Conservation (phyloP, 2,113 vertebrate genomes). For the Gallinago jamesoni region DNA sequence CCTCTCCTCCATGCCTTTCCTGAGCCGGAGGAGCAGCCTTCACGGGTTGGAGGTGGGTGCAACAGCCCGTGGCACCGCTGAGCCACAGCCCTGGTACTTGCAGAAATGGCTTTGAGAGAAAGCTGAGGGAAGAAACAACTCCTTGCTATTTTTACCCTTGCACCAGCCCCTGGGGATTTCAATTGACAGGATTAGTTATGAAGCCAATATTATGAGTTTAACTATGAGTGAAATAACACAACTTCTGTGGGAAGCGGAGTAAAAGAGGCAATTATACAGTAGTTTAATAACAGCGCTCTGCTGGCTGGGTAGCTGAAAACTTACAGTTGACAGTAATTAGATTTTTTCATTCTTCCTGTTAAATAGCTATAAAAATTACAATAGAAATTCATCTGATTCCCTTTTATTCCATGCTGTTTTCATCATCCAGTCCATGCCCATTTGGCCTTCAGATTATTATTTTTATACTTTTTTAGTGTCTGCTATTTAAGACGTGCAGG, state of each 20-base stretch:
- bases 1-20: neutral
- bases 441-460: neutral
- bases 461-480: neutral
- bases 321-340: constrained; percentile 74
- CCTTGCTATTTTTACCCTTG: constrained; percentile 21
- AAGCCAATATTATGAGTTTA: constrained; percentile 70
- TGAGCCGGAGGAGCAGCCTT: accelerated
- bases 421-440: neutral
- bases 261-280: constrained; percentile 68
- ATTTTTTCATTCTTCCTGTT: constrained; percentile 64
- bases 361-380: constrained; percentile 55
- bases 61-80: neutral
- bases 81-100: neutral
- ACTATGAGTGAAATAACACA: constrained; percentile 74
- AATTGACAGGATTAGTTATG: constrained; percentile 72
- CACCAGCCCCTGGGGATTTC: constrained; percentile 44
- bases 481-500: neutral
- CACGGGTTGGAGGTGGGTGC: neutral
- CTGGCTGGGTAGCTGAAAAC: constrained; percentile 66
- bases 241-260: constrained; percentile 71
- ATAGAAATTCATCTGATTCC: constrained; percentile 25
- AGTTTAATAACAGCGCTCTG: constrained; percentile 71
- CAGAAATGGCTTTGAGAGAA: neutral
- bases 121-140: neutral
- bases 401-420: constrained; percentile 10